Evolutionary conservation across 2,113 vertebrate genomes (phyloP).

Genomic region (Oryzias melastigma): DNA sequence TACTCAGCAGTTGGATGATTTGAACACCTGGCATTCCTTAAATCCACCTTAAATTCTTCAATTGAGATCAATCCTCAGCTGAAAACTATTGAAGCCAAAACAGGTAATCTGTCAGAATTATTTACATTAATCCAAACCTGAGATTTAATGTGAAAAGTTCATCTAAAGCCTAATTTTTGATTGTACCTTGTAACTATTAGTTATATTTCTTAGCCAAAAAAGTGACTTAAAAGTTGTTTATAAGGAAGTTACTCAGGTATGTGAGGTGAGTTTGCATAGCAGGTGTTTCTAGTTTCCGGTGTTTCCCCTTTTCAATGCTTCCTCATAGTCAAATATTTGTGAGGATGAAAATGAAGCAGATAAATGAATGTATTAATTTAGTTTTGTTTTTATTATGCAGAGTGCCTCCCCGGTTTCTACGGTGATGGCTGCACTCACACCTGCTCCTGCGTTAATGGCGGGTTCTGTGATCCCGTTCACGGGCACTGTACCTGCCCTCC

Average conservation of each 20-base stretch:
- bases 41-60: too few relatives aligned
- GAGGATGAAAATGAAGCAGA: background rate
- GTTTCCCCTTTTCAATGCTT: background rate
- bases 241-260: background rate
- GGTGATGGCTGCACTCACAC: constrained; percentile 77
- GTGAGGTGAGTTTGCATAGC: background rate
- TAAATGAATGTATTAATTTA: background rate
- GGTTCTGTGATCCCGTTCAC: constrained; percentile 71
- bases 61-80: too few relatives aligned
- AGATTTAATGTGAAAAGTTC: background rate
- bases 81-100: too few relatives aligned
- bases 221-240: background rate
- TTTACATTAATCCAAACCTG: too few relatives aligned
- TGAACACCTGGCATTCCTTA: too few relatives aligned
- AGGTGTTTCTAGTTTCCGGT: background rate
- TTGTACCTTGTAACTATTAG: background rate
- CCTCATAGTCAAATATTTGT: background rate
- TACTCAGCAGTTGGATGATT: too few relatives aligned
- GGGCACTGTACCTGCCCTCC: constrained; percentile 79
- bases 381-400: constrained; percentile 50
- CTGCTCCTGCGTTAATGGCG: constrained; percentile 79
- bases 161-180: background rate
- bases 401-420: constrained; percentile 71
- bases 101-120: too few relatives aligned
- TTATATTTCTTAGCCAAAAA: background rate